Percentiles rank a stretch among this genome's conserved stretches.
Evolutionary conservation across 2,888 invertebrate genomes (phyloP).

Genomic region (Oscheius sp.): DNA sequence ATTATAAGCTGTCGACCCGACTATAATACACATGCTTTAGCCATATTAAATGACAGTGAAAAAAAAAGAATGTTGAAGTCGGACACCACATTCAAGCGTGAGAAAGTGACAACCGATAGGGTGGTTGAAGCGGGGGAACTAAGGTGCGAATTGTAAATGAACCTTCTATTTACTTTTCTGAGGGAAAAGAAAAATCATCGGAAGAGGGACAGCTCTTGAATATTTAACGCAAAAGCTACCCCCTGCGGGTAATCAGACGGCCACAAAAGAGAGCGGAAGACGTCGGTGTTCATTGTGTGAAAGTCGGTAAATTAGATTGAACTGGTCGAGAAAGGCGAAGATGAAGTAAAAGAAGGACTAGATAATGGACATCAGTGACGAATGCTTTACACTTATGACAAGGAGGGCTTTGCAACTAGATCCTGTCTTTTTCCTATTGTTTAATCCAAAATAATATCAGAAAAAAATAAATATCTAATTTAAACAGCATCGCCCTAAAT

Average conservation of each 20-base stretch:
- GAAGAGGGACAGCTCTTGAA: slow-evolving; percentile 3
- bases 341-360: no score
- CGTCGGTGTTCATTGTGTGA: slow-evolving; percentile 14
- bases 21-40: not conserved
- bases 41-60: not conserved
- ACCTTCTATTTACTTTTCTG: not conserved
- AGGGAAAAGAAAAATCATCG: not conserved
- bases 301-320: slow-evolving; percentile 24
- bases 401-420: not conserved
- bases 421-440: no score
- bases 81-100: not conserved
- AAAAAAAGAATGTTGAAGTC: slow-evolving; percentile 4
- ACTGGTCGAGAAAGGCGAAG: no score
- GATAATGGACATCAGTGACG: not conserved
- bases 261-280: slow-evolving; percentile 26
- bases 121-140: not conserved
- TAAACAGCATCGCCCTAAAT: no score
- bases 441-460: no score
- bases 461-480: no score
- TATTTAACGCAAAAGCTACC: not conserved
- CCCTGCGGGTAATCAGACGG: slow-evolving; percentile 1
- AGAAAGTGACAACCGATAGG: slow-evolving; percentile 16
- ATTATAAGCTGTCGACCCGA: not conserved
- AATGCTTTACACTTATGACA: slow-evolving; percentile 15
- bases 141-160: no score